A percentile compares a stretch with the other conserved stretches of the same genome.
phyloP scores from a whole-genome alignment of 2,888 invertebrate genomes.

The Chironomus tentans region DNA sequence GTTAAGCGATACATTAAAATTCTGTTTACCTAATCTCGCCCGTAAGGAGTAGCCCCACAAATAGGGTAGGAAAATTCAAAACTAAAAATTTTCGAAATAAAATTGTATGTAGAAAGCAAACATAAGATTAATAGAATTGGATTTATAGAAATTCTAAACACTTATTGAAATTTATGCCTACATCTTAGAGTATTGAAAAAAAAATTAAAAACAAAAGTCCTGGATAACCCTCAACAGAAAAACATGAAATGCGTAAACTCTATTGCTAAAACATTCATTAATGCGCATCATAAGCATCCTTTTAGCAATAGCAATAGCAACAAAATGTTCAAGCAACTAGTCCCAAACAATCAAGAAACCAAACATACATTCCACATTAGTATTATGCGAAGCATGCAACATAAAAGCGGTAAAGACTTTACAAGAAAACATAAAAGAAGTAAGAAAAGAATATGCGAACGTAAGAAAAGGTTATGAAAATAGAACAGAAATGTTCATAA shows the following conservation, averaged over 20 bases:
- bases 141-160: too few relatives aligned
- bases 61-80: too few relatives aligned
- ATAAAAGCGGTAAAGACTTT: neutral
- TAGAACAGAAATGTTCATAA: neutral
- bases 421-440: neutral
- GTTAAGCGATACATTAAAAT: too few relatives aligned
- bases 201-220: too few relatives aligned
- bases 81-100: too few relatives aligned
- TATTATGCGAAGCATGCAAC: neutral
- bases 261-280: neutral
- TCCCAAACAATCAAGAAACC: neutral
- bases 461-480: neutral
- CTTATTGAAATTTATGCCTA: too few relatives aligned
- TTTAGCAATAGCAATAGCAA: neutral
- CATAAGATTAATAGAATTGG: too few relatives aligned
- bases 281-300: neutral
- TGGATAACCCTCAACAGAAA: neutral
- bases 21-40: too few relatives aligned
- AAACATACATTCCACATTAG: neutral
- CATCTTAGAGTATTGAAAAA: too few relatives aligned
- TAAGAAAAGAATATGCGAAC: neutral
- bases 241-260: neutral
- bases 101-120: too few relatives aligned
- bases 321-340: too few relatives aligned
- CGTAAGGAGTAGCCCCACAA: too few relatives aligned